Base-by-base conservation (phyloP, 2,888 invertebrate species). In the Salticus scenicus region DNA sequence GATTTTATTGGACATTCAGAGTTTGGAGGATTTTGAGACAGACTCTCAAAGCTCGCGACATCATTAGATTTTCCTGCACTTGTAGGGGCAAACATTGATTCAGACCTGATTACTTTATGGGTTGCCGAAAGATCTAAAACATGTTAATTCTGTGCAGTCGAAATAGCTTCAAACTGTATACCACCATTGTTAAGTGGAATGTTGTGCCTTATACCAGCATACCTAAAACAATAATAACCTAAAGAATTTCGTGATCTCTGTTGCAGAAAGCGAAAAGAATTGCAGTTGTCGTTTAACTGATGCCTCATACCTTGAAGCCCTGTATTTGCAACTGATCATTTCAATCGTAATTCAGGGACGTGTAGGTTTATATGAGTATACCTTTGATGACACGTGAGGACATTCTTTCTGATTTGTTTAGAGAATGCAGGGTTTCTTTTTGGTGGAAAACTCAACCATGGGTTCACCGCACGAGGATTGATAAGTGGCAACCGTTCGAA, bases 201-300 rank as follows among this genome's bases (percentile, higher is more conserved):
- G 12, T 72, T 70, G 2, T 75, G 84, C n/a, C 84, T 80, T 14
- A 70, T 14, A 0, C 71, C 37, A 10, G 79, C 69, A 27, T 87
- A 87, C 75, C 84, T 74, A 30, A 85, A 67, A 27, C 84, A 51
- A 27, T 87, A 87, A 30, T 87, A 84, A 20, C 81, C 64, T 8
- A 87, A 80, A 0, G 84, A 73, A 10, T 87, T 80, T 37, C 84
- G 87, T 1, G 87, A 80, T 27, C 87, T 75, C 31, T 76, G 77
- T 7, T 87, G 83, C 14, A 76, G 20, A 31, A 72, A 73, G 8
- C 83, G 66, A 0, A 77, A 37, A 2, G 77, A 66, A 0, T 73
- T 51, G n/a, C 73, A 70, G 27, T 27, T 64, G 28, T 66, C 75
- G 66, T 73, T 70, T 27, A 84, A 14, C 20, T 87, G 83, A 27